phyloP scores from a whole-genome alignment of 2,888 invertebrate species.

The Anarsia innoxiella region DNA sequence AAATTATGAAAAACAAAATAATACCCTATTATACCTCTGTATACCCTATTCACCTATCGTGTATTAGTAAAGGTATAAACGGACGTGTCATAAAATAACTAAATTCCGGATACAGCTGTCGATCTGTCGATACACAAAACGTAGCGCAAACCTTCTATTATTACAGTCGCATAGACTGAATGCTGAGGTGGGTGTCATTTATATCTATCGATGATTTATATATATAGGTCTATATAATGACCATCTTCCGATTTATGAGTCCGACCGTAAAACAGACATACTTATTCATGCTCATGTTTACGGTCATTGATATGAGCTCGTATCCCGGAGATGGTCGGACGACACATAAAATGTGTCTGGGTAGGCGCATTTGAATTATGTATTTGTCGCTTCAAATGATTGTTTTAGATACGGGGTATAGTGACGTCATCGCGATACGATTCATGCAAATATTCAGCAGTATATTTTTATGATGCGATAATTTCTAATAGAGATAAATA shows the following conservation, averaged over 20 bases:
- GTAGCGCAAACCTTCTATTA: not conserved
- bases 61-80: no score
- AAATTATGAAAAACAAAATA: no score
- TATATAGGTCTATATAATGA: constrained; percentile 30
- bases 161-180: not conserved
- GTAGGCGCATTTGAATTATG: constrained; percentile 18
- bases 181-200: constrained; percentile 13
- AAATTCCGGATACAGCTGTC: not conserved
- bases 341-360: constrained; percentile 28
- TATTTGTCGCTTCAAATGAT: constrained; percentile 7
- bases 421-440: no score
- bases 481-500: no score
- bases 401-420: constrained; percentile 1
- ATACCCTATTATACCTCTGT: no score
- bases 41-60: no score
- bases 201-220: constrained; percentile 6
- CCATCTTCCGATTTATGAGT: constrained; percentile 43
- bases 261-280: constrained; percentile 46
- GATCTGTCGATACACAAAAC: not conserved
- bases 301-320: constrained; percentile 50
- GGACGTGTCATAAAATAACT: not conserved
- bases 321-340: constrained; percentile 26
- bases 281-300: constrained; percentile 58
- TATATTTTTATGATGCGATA: no score
- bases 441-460: no score